Evolutionary conservation across 2,113 vertebrate genomes (phyloP), one percentile per base, ranked within the genome.

Genomic region (Oncorhynchus tshawytscha): DNA sequence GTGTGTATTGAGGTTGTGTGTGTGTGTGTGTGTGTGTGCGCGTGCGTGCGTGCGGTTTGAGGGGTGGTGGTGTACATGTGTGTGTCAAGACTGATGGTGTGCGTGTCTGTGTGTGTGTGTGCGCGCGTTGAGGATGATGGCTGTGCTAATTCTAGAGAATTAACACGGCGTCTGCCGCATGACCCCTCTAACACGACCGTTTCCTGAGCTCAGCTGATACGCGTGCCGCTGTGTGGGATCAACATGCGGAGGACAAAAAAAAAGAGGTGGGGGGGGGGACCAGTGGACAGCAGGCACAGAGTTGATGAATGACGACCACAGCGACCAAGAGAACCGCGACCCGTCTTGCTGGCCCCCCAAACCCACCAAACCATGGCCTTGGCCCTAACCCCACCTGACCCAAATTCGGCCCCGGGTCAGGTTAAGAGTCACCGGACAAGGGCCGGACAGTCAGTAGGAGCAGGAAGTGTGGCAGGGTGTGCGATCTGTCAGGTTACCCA

Each of bases 131-230:
- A n/a, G 71, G 79, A 77, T 71, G 79, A 77, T 83, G 48, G 66
- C 39, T 24, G 8, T 79, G 85, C 72, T 60, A 82, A 64, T 92
- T 85, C 91, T 54, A 72, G 92, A 91, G 93, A 90, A 87, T 93
- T 91, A 94, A 93, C 90, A 84, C 92, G 89, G 90, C 92, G 89
- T 91, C 92, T 92, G 92, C 92, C 90, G 86, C 84, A 81, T 93
- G 91, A 92, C 92, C 93, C 87, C 66, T 34, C 72, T 90, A 88
- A 92, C 91, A 88, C 16, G 39, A 85, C 81, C 87, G 77, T 87
- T 85, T 81, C 85, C 87, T 83, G 83, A 82, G 81, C 89, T 91
- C 89, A 92, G 90, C 89, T 89, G 89, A 91, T 90, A 86, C 89
- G 82, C 84, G 90, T 89, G 90, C 84, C 88, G 90, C 84, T 89